A percentile compares a stretch with the other conserved stretches of the same genome.
These are phyloP conservation scores for Geopemphigus sp. DNA, from an alignment of 1,140 invertebrate genomes.

Conservation along the genomic window DNA sequence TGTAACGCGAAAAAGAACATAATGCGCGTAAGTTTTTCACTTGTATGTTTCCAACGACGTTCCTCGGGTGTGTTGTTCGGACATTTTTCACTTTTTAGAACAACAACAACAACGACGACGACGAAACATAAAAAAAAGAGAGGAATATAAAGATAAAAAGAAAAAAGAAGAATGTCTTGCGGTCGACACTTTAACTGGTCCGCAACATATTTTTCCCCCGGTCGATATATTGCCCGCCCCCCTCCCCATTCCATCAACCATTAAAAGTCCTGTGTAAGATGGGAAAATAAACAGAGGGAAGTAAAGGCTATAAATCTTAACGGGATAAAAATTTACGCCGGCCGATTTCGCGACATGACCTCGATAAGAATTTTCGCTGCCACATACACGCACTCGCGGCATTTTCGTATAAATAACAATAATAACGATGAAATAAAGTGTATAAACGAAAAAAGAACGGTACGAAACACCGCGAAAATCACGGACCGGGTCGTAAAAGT, in stretches of 20 bases:
- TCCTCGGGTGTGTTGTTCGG: not conserved
- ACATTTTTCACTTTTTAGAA: constrained; percentile 44
- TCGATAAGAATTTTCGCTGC: constrained; percentile 48
- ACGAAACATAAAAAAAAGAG: too few relatives aligned
- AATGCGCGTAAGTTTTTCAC: constrained; percentile 14
- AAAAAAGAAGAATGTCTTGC: constrained; percentile 39
- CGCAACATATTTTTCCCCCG: constrained; percentile 44
- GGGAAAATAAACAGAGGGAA: constrained; percentile 6
- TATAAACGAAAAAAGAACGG: constrained; percentile 31
- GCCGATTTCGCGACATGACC: constrained; percentile 41
- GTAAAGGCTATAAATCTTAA: constrained; percentile 43
- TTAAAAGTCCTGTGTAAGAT: not conserved
- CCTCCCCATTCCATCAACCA: not conserved
- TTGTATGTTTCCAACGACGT: not conserved
- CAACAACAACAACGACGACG: too few relatives aligned
- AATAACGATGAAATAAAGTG: constrained; percentile 45
- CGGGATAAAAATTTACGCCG: constrained; percentile 47
- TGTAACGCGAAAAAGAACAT: constrained; percentile 1
- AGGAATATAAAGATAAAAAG: constrained; percentile 20
- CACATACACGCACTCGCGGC: constrained; percentile 20
- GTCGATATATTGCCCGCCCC: constrained; percentile 21
- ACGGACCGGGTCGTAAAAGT: constrained; percentile 29
- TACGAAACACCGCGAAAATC: constrained; percentile 34
- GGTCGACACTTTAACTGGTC: constrained; percentile 47
- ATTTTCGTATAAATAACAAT: constrained; percentile 49